Evolutionary conservation across 2,888 invertebrate species (phyloP).

Genomic region (Pardosa pseudoannulata): DNA sequence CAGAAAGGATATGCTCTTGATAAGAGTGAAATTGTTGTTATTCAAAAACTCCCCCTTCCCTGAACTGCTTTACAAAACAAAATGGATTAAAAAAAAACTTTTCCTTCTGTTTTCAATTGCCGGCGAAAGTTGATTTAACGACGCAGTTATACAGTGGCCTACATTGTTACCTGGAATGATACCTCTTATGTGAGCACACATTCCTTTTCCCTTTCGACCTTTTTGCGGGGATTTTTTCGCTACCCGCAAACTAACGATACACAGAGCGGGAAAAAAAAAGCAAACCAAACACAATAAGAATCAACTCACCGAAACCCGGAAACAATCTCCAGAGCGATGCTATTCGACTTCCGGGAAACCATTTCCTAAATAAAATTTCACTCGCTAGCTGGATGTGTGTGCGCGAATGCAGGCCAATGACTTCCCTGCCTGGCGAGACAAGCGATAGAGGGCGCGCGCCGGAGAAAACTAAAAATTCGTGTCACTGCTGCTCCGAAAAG

Average conservation of each 20-base stretch:
- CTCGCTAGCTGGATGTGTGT: conserved; percentile 2
- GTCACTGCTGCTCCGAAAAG: conserved; percentile 24
- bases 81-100: no score
- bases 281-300: no score
- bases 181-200: no score
- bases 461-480: conserved; percentile 39
- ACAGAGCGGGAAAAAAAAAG: no score
- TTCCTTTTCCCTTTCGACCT: no score
- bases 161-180: conserved; percentile 25
- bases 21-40: no score
- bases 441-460: conserved; percentile 41
- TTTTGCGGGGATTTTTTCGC: no score
- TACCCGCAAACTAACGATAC: not conserved
- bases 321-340: conserved; percentile 23
- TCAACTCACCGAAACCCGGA: conserved; percentile 43
- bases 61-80: no score
- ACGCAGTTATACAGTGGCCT: conserved; percentile 55
- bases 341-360: conserved; percentile 51
- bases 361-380: conserved; percentile 49
- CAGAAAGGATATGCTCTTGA: no score
- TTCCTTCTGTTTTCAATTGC: not conserved
- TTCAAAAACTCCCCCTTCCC: no score
- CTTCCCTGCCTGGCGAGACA: conserved; percentile 38
- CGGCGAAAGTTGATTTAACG: conserved; percentile 1
- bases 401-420: conserved; percentile 46